A percentile compares a stretch with the other conserved stretches of the same genome.
Conservation (phyloP, 2,113 vertebrate species). For the Erythrolamprus reginae region DNA sequence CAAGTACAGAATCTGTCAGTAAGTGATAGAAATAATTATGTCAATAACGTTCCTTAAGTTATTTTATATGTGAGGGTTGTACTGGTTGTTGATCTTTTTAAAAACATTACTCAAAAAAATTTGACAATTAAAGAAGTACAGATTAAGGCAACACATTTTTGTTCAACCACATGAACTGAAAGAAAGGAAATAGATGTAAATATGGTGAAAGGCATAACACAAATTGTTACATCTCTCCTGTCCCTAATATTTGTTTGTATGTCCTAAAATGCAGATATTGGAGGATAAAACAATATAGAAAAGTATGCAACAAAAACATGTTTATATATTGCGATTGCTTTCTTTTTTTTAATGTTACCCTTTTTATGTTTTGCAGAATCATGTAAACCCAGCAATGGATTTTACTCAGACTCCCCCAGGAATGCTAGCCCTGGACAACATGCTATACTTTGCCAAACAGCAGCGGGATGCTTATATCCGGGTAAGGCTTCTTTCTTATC, state of each 20-base stretch:
- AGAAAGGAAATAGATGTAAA: not conserved
- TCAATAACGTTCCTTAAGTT: not conserved
- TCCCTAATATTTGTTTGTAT: not conserved
- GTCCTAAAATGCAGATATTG: not conserved
- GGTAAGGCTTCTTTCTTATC: slow-evolving; percentile 68
- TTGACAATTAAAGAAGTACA: not conserved
- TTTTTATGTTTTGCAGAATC: slow-evolving; percentile 76
- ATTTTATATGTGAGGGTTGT: not conserved
- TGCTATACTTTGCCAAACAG: slow-evolving; percentile 95
- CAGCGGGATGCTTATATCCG: slow-evolving; percentile 95
- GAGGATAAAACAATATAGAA: not conserved
- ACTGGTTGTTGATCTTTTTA: not conserved
- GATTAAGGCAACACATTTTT: not conserved
- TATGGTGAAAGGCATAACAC: not conserved
- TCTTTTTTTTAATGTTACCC: not conserved
- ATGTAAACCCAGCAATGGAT: slow-evolving; percentile 97
- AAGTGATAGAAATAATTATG: not conserved
- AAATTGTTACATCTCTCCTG: not conserved
- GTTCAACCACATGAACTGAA: not conserved
- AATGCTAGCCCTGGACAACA: slow-evolving; percentile 96
- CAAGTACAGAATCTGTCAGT: not conserved
- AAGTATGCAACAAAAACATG: not conserved
- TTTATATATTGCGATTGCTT: not conserved
- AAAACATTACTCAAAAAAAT: not conserved
- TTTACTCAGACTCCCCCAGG: slow-evolving; percentile 97